phyloP scores from a whole-genome alignment of 35 echinoderm and acorn worm species.

The Hemicentrotus pulcherrimus region DNA sequence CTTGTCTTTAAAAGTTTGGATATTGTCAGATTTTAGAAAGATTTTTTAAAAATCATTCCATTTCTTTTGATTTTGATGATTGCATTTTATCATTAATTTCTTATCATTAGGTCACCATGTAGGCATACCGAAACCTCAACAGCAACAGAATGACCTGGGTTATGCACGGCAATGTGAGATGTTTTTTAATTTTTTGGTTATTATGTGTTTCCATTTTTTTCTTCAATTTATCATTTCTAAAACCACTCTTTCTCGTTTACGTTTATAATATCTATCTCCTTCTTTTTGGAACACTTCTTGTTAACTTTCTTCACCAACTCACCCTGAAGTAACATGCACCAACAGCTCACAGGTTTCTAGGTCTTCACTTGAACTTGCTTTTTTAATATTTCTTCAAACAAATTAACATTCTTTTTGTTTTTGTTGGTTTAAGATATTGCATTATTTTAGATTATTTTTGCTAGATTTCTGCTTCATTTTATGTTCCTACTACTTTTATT shows the following conservation, averaged over 20 bases:
- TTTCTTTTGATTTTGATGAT: not conserved
- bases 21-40: not conserved
- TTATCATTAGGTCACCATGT: conserved; percentile 50
- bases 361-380: conserved; percentile 10
- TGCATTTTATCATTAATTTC: conserved; percentile 32
- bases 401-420: not conserved
- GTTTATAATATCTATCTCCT: not conserved
- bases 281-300: conserved; percentile 13
- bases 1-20: too few relatives aligned
- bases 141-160: conserved; percentile 48
- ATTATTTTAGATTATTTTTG: not conserved
- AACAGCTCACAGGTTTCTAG: not conserved
- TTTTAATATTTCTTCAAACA: conserved; percentile 13
- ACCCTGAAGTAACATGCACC: not conserved
- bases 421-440: not conserved
- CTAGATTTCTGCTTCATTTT: conserved; percentile 3
- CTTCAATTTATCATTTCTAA: not conserved
- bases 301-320: conserved; percentile 18
- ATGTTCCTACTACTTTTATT: not conserved
- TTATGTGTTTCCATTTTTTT: conserved; percentile 27
- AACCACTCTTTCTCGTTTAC: not conserved
- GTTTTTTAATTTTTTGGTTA: conserved; percentile 15
- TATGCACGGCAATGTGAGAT: conserved; percentile 46
- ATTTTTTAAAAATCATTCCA: not conserved
- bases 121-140: conserved; percentile 39